These are phyloP conservation scores for Saccopteryx leptura DNA, from an alignment of 2,113 vertebrate genomes.

Conservation along the genomic window DNA sequence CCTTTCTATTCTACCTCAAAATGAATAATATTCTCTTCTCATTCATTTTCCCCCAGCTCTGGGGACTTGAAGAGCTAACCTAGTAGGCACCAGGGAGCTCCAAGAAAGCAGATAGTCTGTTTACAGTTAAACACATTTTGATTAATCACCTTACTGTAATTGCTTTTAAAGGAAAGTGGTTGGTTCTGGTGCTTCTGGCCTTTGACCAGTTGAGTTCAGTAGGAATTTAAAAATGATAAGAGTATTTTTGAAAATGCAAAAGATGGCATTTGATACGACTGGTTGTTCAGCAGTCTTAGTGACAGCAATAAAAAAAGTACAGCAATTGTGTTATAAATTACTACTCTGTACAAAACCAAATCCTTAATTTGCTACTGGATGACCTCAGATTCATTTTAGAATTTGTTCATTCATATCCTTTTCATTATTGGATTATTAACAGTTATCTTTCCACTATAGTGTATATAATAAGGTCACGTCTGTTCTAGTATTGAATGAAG, in stretches of 20 bases:
- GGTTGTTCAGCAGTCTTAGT: slow-evolving; percentile 12
- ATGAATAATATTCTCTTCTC: not conserved
- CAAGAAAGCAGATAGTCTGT: slow-evolving; percentile 21
- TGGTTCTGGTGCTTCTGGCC: slow-evolving; percentile 52
- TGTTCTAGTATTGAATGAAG: not conserved
- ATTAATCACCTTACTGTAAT: slow-evolving; percentile 35
- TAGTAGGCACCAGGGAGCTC: not conserved
- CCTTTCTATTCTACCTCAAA: slow-evolving; percentile 60
- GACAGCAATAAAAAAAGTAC: not conserved
- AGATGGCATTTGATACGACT: slow-evolving; percentile 20
- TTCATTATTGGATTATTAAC: not conserved
- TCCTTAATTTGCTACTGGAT: slow-evolving; percentile 29
- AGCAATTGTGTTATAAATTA: not conserved
- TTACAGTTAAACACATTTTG: not conserved
- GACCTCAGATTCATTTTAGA: slow-evolving; percentile 33
- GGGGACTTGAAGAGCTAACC: not conserved
- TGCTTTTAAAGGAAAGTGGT: slow-evolving; percentile 41
- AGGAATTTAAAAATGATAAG: slow-evolving; percentile 57
- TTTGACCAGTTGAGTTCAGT: slow-evolving; percentile 62
- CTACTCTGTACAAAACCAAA: not conserved
- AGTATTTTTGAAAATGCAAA: slow-evolving; percentile 20
- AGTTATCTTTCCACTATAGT: not conserved
- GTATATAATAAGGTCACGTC: not conserved
- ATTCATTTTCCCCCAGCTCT: not conserved
- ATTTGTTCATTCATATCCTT: not conserved